Percentiles rank a stretch among this genome's conserved stretches.
Evolutionary conservation across 30 jellyfish, hydroid and myxozoan genomes (phyloP).

Genomic region (Pelagia noctiluca): DNA sequence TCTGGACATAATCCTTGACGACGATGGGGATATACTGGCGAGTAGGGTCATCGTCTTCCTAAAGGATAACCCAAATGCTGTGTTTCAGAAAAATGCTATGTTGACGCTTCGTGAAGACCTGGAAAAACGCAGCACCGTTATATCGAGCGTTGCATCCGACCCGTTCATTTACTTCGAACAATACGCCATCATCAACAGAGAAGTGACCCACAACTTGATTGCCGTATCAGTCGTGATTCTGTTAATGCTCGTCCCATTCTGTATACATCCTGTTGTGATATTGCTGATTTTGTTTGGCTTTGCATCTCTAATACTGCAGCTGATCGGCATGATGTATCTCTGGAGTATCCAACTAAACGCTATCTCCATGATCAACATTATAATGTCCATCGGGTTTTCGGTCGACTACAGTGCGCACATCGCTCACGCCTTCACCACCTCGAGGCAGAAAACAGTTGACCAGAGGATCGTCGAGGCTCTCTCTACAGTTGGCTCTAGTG

Average conservation of each 20-base stretch:
- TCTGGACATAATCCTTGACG: slow-evolving; percentile 52
- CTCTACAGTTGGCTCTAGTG: slow-evolving; percentile 91
- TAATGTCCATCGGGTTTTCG: slow-evolving; percentile 95
- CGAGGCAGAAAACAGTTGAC: slow-evolving; percentile 70
- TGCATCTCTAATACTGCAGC: slow-evolving; percentile 67
- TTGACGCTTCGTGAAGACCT: slow-evolving; percentile 71
- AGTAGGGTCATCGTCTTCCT: slow-evolving; percentile 73
- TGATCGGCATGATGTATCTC: slow-evolving; percentile 88
- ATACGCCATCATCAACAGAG: slow-evolving; percentile 74
- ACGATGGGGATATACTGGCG: slow-evolving; percentile 59
- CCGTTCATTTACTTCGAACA: slow-evolving; percentile 89
- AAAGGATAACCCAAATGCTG: slow-evolving; percentile 68
- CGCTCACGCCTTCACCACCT: slow-evolving; percentile 90
- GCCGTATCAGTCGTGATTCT: slow-evolving; percentile 70
- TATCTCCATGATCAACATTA: slow-evolving; percentile 86
- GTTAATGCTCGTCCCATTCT: slow-evolving; percentile 77
- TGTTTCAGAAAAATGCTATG: slow-evolving; percentile 83
- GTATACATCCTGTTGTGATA: slow-evolving; percentile 79
- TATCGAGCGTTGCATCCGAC: slow-evolving; percentile 42
- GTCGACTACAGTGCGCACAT: slow-evolving; percentile 97
- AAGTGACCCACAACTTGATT: slow-evolving; percentile 64
- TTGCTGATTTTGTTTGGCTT: slow-evolving; percentile 74
- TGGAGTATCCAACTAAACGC: slow-evolving; percentile 92
- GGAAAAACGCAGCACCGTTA: slow-evolving; percentile 7
- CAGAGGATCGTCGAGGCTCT: slow-evolving; percentile 80